Evolutionary conservation across 2,797 vertebrate species (phyloP).

Genomic region (Dryobates pubescens): DNA sequence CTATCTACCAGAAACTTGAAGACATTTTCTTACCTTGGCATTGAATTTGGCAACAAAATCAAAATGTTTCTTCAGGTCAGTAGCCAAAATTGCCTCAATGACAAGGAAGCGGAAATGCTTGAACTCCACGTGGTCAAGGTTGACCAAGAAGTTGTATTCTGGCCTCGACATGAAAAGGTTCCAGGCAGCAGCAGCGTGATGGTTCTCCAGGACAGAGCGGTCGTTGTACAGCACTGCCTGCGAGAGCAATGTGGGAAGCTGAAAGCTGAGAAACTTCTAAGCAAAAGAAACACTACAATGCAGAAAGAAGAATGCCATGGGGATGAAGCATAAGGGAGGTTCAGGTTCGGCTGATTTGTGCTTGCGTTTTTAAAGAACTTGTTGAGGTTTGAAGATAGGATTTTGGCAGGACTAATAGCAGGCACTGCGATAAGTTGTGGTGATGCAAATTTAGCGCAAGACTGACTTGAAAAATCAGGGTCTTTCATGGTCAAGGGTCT

Average conservation of each 20-base stretch:
- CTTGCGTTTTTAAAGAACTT: not conserved
- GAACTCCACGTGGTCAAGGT: conserved; percentile 95
- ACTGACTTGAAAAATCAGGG: not conserved
- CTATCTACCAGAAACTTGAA: not conserved
- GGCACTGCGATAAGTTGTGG: not conserved
- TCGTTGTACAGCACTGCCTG: conserved; percentile 98
- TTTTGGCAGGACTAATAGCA: not conserved
- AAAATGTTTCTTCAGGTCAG: conserved; percentile 98
- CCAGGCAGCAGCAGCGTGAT: conserved; percentile 97
- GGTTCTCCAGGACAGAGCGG: conserved; percentile 97
- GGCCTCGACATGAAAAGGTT: conserved; percentile 96
- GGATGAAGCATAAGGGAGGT: not conserved
- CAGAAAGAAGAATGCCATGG: not conserved
- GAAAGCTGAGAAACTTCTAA: not conserved
- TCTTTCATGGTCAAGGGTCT: not conserved
- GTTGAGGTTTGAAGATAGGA: not conserved
- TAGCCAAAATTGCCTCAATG: conserved; percentile 97
- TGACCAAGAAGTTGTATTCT: conserved; percentile 95
- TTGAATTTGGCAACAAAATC: conserved; percentile 98
- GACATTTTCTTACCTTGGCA: conserved; percentile 86
- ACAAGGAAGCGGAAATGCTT: conserved; percentile 98
- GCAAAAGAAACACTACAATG: not conserved
- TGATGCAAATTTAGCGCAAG: not conserved
- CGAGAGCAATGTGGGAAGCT: not conserved
- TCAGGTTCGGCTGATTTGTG: not conserved